A percentile compares a stretch with the other conserved stretches of the same genome.
Conservation (phyloP, 2,797 vertebrate species). For the Dipus sagitta region DNA sequence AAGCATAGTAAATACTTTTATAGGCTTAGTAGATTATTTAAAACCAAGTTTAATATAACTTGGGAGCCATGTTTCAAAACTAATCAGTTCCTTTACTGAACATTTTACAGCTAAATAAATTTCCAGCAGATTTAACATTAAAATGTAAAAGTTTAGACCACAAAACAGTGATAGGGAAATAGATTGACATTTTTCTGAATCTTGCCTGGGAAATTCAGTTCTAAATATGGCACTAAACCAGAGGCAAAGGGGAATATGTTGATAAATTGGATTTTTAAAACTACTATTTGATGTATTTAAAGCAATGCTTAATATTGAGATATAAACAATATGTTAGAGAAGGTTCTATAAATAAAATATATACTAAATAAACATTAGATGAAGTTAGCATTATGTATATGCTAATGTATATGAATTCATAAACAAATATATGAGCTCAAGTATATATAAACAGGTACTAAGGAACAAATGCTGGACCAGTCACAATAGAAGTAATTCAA, state of each 20-base stretch:
- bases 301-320: not conserved
- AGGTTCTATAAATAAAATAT: not conserved
- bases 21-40: not conserved
- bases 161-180: not conserved
- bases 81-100: not conserved
- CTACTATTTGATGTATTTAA: not conserved
- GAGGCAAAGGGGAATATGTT: not conserved
- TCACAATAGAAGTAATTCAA: not conserved
- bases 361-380: not conserved
- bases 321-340: not conserved
- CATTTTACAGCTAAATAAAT: not conserved
- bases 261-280: slow-evolving; percentile 1
- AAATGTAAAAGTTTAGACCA: not conserved
- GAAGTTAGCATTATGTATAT: not conserved
- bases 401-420: not conserved
- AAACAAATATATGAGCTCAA: not conserved
- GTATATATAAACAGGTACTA: slow-evolving; percentile 7
- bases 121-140: not conserved
- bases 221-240: not conserved
- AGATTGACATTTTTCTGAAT: not conserved
- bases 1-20: not conserved
- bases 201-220: not conserved
- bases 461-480: not conserved
- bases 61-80: not conserved
- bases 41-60: not conserved